Evolutionary conservation across 2,888 invertebrate species (phyloP), one percentile per base, ranked within the genome.

Genomic region (Epirrita christyi): DNA sequence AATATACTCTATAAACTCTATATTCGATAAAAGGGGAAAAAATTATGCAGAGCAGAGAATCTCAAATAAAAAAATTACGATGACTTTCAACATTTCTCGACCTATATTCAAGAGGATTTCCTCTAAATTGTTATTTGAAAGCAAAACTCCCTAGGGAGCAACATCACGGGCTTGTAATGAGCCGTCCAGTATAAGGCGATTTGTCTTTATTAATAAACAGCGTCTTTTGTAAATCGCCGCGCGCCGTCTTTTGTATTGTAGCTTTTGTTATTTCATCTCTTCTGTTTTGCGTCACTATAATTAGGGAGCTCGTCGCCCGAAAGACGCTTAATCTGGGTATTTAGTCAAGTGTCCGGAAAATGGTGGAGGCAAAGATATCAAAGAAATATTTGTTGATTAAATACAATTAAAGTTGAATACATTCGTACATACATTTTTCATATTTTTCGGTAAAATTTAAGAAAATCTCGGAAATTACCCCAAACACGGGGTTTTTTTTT

Each of bases 141-240:
- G 68, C 62, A 55, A 65, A 50, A 29, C 10, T 71, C 77, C 70
- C 70, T 15, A 49, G 64, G 75, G 78, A 70, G 27, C 45, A 48
- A 11, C 49, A 57, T 58, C 43, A 4, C 61, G 49, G 54, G 59
- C 65, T 59, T 64, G 53, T 80, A 83, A 83, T 81, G 76, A 84
- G 69, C 68, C 57, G 63, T 61, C 66, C 62, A 63, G 67, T 80
- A 66, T 81, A 84, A 85, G 80, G 75, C 74, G 80, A 78, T 84
- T 81, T 78, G 73, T 80, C 68, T 71, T 66, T 72, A 70, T 72
- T 59, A 70, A 63, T 61, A 69, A 21, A 61, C 52, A 49, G 60
- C 59, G 51, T 55, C 65, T 66, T 64, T 65, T 63, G 59, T 64
- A 64, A 60, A 70, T 66, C 64, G 61, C 58, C 43, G 49, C 46